A percentile compares a stretch with the other conserved stretches of the same genome.
phyloP scores from a whole-genome alignment of 2,113 vertebrate species.

The Stegastes partitus region DNA sequence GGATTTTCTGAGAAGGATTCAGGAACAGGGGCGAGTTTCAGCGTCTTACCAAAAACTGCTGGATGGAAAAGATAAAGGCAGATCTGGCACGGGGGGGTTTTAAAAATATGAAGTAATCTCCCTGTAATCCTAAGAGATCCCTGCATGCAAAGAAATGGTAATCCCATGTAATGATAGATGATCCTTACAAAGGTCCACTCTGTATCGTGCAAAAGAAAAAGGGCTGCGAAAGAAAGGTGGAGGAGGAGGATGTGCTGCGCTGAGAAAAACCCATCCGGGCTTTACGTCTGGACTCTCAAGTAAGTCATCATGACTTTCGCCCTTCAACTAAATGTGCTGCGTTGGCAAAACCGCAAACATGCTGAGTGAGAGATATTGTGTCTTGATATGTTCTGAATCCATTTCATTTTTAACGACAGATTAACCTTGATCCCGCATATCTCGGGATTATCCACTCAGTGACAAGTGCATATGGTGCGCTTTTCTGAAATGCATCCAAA shows the following conservation, averaged over 20 bases:
- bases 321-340: constrained; percentile 70
- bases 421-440: constrained; percentile 83
- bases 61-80: constrained; percentile 73
- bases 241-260: constrained; percentile 35
- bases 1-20: constrained; percentile 2
- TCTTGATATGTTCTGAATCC: constrained; percentile 73
- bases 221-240: constrained; percentile 47
- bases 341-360: constrained; percentile 50
- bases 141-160: constrained; percentile 80
- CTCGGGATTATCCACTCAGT: constrained; percentile 81
- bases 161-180: constrained; percentile 81
- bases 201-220: constrained; percentile 64
- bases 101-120: constrained; percentile 83
- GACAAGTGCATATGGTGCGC: constrained; percentile 80
- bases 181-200: constrained; percentile 74
- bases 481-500: constrained; percentile 72
- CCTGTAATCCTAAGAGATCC: constrained; percentile 82
- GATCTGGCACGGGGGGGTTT: constrained; percentile 65
- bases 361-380: constrained; percentile 66
- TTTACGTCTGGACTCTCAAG: constrained; percentile 47
- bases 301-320: constrained; percentile 66
- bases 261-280: constrained; percentile 28
- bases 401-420: constrained; percentile 81
- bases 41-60: constrained; percentile 57
- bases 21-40: constrained; percentile 23